Evolutionary conservation across 2,113 vertebrate species (phyloP).

Genomic region (Crotalus helleri): DNA sequence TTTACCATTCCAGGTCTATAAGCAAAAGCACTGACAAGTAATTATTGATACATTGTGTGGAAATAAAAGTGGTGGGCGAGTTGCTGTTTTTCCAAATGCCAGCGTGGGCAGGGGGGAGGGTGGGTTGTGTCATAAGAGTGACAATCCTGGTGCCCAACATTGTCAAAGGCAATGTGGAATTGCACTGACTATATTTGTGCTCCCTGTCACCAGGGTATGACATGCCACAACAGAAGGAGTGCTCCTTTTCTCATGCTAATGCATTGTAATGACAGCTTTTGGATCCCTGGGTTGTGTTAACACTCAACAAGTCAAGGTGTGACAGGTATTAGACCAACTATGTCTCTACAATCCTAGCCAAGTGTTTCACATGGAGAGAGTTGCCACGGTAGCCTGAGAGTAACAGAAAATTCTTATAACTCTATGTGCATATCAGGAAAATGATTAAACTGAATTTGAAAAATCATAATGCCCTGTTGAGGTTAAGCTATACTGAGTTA

Average conservation of each 20-base stretch:
- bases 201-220: constrained; percentile 72
- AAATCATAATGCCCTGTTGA: background rate
- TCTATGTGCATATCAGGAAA: background rate
- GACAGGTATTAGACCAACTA: constrained; percentile 67
- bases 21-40: constrained; percentile 71
- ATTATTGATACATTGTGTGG: constrained; percentile 73
- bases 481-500: background rate
- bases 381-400: too few relatives aligned
- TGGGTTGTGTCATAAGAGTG: constrained; percentile 68
- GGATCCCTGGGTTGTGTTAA: constrained; percentile 50
- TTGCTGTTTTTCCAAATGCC: constrained; percentile 67
- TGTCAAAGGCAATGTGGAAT: constrained; percentile 69
- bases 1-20: constrained; percentile 63
- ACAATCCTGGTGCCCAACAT: constrained; percentile 76
- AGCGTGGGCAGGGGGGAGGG: constrained; percentile 69
- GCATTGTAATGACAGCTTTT: constrained; percentile 66
- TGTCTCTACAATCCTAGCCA: constrained; percentile 22
- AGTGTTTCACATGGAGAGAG: background rate
- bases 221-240: constrained; percentile 73
- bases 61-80: constrained; percentile 71
- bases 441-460: background rate
- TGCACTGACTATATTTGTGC: constrained; percentile 73
- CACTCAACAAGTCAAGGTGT: constrained; percentile 70
- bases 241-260: constrained; percentile 80
- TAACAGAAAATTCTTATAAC: background rate